phyloP scores from a whole-genome alignment of 1,140 invertebrate species.

The Argopecten irradians region DNA sequence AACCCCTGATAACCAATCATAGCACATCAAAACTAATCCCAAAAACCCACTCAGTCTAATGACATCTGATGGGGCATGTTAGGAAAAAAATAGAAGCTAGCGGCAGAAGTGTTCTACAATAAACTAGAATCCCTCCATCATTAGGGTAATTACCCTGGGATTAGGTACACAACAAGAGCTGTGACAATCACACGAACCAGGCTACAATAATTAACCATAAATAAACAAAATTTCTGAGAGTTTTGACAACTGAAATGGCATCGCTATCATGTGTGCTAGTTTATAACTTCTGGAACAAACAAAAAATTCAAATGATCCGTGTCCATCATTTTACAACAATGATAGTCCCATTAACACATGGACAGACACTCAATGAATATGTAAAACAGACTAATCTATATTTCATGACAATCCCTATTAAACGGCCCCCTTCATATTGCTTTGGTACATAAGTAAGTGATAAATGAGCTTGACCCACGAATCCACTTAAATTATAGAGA shows the following conservation, averaged over 20 bases:
- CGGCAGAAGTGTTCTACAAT: background rate
- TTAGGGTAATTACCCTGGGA: background rate
- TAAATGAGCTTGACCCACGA: background rate
- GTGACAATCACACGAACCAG: background rate
- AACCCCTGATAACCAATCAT: background rate
- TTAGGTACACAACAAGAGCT: background rate
- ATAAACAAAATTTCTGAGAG: background rate
- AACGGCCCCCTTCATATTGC: background rate
- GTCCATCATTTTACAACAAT: background rate
- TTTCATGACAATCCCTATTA: background rate
- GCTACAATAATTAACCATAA: background rate
- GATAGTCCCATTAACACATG: background rate
- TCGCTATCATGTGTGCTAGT: background rate
- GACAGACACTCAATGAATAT: background rate
- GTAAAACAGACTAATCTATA: background rate
- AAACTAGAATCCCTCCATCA: background rate
- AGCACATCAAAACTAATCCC: background rate
- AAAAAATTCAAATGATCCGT: background rate
- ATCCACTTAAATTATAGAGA: background rate
- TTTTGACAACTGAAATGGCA: slow-evolving; percentile 3
- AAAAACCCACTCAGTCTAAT: background rate
- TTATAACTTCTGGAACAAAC: background rate
- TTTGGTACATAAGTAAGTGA: background rate
- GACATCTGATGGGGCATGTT: background rate
- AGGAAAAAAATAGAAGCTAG: background rate